Conservation (phyloP, 1,140 invertebrate genomes). For the Habropoda laboriosa region DNA sequence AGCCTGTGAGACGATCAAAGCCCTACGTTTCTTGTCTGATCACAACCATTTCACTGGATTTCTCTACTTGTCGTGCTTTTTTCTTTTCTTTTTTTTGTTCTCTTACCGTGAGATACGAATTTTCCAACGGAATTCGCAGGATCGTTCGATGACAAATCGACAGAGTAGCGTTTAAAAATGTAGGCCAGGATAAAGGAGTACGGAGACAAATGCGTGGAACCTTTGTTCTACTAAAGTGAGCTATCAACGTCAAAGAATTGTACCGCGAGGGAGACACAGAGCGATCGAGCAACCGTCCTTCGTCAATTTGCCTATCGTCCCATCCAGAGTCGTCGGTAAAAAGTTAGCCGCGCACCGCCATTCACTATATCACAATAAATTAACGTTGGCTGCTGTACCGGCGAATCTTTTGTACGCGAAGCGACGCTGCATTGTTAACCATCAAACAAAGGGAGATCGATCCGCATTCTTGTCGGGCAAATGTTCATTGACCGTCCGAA, state of each 20-base stretch:
- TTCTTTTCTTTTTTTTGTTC: no score
- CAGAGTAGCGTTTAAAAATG: neutral
- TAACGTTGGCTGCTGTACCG: conserved; percentile 55
- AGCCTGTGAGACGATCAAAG: neutral
- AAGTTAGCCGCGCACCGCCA: conserved; percentile 32
- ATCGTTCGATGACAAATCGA: neutral
- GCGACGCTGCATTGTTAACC: conserved; percentile 65
- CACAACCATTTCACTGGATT: neutral
- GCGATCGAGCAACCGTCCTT: conserved; percentile 22
- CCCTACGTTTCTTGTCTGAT: neutral
- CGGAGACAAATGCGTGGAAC: neutral
- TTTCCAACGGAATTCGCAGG: neutral
- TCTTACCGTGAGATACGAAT: neutral
- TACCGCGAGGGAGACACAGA: conserved; percentile 1
- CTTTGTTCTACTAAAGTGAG: conserved; percentile 6
- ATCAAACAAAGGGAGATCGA: conserved; percentile 56
- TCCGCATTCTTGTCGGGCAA: conserved; percentile 42
- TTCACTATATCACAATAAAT: conserved; percentile 65
- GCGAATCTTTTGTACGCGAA: conserved; percentile 62
- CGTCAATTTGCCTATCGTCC: conserved; percentile 41
- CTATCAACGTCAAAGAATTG: conserved; percentile 34
- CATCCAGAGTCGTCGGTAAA: conserved; percentile 15
- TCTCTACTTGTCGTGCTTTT: neutral
- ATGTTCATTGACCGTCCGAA: conserved; percentile 35
- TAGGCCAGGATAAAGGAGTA: neutral